phyloP scores from a whole-genome alignment of 2,888 invertebrate species.

The Pandemis cinnamomeana region DNA sequence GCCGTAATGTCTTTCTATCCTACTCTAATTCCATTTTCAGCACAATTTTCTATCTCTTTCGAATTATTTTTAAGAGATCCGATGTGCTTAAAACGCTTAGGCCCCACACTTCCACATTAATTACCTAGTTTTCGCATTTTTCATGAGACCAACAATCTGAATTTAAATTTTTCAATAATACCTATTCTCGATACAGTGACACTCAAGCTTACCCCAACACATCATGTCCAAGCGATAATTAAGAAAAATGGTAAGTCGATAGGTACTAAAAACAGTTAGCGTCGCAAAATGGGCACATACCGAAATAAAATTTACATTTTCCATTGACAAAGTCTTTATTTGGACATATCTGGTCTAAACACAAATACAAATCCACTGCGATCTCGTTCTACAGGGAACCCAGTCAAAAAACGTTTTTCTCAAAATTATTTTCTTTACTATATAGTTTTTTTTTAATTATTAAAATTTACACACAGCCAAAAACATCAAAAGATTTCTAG shows the following conservation, averaged over 20 bases:
- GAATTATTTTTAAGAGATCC: too few species aligned
- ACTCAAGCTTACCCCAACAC: too few species aligned
- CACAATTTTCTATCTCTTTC: too few species aligned
- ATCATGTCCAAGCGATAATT: conserved; percentile 47
- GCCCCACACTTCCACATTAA: too few species aligned
- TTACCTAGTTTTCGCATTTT: too few species aligned
- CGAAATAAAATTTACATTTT: conserved; percentile 65
- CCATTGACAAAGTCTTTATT: conserved; percentile 81
- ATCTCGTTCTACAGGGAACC: conserved; percentile 70
- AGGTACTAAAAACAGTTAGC: conserved; percentile 63
- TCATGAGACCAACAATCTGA: too few species aligned
- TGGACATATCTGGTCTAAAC: conserved; percentile 75
- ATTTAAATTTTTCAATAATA: too few species aligned
- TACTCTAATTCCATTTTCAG: too few species aligned
- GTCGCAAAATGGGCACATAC: conserved; percentile 65
- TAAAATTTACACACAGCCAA: conserved; percentile 83
- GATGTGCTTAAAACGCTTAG: too few species aligned
- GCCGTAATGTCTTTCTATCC: too few species aligned
- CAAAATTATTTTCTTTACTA: conserved; percentile 75
- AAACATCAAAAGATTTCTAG: conserved; percentile 81
- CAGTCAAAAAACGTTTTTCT: conserved; percentile 74
- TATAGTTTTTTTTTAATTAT: conserved; percentile 64
- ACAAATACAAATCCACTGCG: conserved; percentile 59
- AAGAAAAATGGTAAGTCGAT: conserved; percentile 78
- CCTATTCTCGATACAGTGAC: too few species aligned